A percentile compares a stretch with the other conserved stretches of the same genome.
Conservation (phyloP, 53 echinoderm and acorn worm genomes). For the Patiria pectinifera region DNA sequence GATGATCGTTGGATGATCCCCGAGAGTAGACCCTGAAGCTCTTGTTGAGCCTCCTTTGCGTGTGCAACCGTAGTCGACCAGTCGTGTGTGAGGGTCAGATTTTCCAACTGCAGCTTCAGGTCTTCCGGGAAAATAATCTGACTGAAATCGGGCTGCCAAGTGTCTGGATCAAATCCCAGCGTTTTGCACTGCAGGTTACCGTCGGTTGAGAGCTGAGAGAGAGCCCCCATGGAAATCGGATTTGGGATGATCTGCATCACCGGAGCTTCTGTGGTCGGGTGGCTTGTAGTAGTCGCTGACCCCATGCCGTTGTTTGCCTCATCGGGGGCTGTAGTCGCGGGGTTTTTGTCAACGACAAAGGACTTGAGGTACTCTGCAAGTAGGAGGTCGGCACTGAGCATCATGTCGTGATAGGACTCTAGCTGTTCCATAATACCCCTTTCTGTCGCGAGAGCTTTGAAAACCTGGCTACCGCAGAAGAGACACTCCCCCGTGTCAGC, state of each 20-base stretch:
- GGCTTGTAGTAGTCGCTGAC: neutral
- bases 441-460: neutral
- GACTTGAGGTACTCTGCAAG: neutral
- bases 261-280: neutral
- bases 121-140: neutral
- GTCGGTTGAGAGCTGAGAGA: neutral
- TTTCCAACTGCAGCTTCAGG: neutral
- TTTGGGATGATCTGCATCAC: neutral
- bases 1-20: neutral
- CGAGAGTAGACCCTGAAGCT: neutral
- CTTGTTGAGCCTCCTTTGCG: neutral
- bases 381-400: neutral
- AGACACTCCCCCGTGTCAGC: neutral
- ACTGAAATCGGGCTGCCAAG: neutral
- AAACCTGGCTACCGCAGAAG: slow-evolving; percentile 15
- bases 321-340: neutral
- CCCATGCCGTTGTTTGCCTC: neutral
- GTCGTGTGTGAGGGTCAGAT: neutral
- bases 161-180: neutral
- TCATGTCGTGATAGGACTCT: neutral
- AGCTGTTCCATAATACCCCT: neutral
- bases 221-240: neutral
- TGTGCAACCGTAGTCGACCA: neutral
- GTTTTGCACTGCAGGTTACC: neutral
- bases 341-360: neutral